These are phyloP conservation scores for Sebastes trivittatus DNA, from an alignment of 2,797 vertebrate genomes.

Conservation along the genomic window DNA sequence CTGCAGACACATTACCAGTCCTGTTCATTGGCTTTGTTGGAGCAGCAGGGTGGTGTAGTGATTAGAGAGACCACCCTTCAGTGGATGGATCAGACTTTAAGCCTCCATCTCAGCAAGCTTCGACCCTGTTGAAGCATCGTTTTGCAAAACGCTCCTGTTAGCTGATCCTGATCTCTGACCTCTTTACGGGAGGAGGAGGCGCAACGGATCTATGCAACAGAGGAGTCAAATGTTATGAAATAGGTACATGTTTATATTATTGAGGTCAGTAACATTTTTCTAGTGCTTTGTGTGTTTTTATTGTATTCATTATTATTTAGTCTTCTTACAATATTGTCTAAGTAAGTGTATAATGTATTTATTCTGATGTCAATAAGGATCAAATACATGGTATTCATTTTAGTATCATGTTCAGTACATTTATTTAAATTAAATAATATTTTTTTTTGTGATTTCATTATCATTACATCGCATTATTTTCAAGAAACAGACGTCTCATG, in stretches of 20 bases:
- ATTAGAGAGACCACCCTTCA: constrained; percentile 23
- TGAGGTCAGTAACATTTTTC: not conserved
- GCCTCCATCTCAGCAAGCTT: constrained; percentile 9
- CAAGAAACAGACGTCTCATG: not conserved
- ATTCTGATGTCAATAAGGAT: not conserved
- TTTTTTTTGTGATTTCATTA: no score
- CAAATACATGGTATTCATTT: no score
- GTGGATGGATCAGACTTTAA: constrained; percentile 1
- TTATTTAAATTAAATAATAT: no score
- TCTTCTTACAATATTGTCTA: not conserved
- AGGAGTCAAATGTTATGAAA: not conserved
- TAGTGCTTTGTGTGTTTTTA: not conserved
- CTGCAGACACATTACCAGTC: not conserved
- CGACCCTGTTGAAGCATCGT: not conserved
- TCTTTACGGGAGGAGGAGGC: not conserved
- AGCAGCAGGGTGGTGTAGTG: constrained; percentile 8
- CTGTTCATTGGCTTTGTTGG: not conserved
- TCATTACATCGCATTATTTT: not conserved
- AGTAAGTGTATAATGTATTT: not conserved
- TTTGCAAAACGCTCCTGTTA: constrained; percentile 5
- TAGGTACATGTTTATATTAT: not conserved
- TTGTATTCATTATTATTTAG: not conserved
- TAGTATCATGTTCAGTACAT: no score
- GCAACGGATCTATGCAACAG: not conserved
- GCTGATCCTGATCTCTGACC: not conserved